Conservation (phyloP, 1,140 invertebrate species). For the Leptoteleia sp. region DNA sequence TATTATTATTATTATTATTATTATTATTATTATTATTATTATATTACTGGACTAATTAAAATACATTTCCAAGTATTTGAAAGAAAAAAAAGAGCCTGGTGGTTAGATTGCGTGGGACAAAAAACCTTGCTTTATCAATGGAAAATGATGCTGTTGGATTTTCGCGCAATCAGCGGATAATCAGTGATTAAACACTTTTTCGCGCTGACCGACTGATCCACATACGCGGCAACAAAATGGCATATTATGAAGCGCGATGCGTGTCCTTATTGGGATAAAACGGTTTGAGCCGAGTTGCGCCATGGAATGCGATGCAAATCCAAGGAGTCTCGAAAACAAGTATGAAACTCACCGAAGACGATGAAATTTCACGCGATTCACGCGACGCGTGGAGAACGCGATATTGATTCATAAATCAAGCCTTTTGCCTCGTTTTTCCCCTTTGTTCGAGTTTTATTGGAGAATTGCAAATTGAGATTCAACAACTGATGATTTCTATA, state of each 20-base stretch:
- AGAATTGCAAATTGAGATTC: too few species aligned
- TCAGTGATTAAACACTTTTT: constrained; percentile 27
- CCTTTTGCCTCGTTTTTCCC: constrained; percentile 16
- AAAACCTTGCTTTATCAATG: too few species aligned
- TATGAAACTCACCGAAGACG: constrained; percentile 28
- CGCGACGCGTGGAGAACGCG: constrained; percentile 13
- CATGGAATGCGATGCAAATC: constrained; percentile 50
- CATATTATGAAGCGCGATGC: constrained; percentile 20
- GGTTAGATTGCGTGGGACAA: too few species aligned
- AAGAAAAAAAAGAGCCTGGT: too few species aligned
- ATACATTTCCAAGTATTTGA: too few species aligned
- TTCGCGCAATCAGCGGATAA: not conserved
- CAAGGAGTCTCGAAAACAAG: constrained; percentile 45
- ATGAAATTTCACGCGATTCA: constrained; percentile 45
- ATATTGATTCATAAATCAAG: constrained; percentile 44
- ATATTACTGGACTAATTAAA: too few species aligned
- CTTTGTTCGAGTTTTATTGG: too few species aligned
- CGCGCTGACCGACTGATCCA: constrained; percentile 45
- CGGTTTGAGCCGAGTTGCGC: constrained; percentile 1
- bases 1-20: too few species aligned
- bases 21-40: too few species aligned
- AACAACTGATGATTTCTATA: too few species aligned
- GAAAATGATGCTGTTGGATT: not conserved
- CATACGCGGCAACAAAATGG: constrained; percentile 32
- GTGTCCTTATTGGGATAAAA: constrained; percentile 52